phyloP scores from a whole-genome alignment of 2,113 vertebrate genomes.

The Dipodomys merriami region DNA sequence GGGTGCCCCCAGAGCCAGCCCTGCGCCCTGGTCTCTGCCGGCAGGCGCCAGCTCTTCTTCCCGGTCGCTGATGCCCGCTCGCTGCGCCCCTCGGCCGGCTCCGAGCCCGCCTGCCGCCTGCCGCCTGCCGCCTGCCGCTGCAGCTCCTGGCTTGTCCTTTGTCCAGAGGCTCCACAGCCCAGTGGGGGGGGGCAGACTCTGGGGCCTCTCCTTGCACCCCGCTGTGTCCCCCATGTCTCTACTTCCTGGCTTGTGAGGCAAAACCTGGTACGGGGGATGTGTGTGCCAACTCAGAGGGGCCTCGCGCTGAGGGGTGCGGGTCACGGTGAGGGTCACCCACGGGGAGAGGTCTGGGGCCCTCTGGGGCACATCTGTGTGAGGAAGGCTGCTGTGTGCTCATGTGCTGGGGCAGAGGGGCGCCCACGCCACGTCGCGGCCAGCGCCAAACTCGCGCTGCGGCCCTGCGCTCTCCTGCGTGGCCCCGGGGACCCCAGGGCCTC shows the following conservation, averaged over 20 bases:
- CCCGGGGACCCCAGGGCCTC: too few species aligned
- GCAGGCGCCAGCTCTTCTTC: neutral
- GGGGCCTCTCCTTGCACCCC: neutral
- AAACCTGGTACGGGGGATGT: neutral
- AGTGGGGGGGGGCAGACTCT: neutral
- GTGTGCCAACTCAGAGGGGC: neutral
- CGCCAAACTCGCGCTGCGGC: too few species aligned
- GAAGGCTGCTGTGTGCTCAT: neutral
- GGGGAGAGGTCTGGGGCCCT: too few species aligned
- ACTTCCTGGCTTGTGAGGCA: neutral
- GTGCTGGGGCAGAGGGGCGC: accelerated
- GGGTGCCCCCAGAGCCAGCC: neutral
- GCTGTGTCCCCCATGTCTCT: neutral
- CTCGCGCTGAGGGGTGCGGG: neutral
- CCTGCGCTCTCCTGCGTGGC: too few species aligned
- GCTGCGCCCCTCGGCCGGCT: neutral
- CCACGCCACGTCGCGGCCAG: neutral
- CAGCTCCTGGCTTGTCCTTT: neutral
- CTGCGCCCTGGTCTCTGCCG: neutral
- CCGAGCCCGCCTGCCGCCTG: neutral
- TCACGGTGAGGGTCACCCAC: neutral
- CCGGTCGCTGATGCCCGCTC: neutral
- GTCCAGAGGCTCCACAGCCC: neutral
- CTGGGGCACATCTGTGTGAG: too few species aligned
- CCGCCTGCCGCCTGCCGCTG: neutral